phyloP scores from a whole-genome alignment of 2,888 invertebrate genomes.

The Stramonita haemastoma region DNA sequence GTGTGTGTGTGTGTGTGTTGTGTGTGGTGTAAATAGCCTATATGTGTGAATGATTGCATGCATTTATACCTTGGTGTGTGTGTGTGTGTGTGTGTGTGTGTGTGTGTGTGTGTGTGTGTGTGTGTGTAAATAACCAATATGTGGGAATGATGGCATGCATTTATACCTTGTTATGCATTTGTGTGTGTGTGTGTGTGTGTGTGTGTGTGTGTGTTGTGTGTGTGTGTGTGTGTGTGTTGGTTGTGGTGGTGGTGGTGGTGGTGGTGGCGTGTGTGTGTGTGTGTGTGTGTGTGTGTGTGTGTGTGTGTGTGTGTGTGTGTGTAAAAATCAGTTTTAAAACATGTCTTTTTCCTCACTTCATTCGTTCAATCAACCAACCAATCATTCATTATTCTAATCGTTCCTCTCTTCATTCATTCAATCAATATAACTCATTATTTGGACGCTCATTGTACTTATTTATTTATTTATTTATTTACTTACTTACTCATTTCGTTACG shows the following conservation, averaged over 20 bases:
- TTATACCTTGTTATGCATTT: too few relatives aligned
- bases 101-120: conserved; percentile 4
- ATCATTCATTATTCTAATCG: neutral
- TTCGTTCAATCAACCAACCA: neutral
- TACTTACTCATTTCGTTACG: neutral
- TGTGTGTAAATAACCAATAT: neutral
- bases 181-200: neutral
- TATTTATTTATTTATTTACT: neutral
- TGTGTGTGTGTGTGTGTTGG: neutral
- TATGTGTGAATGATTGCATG: neutral
- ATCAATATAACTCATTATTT: neutral
- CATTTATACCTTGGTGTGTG: neutral
- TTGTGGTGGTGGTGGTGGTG: neutral
- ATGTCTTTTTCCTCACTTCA: neutral
- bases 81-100: neutral
- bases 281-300: neutral
- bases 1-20: neutral
- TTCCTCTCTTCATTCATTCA: neutral
- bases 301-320: neutral
- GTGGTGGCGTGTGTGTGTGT: neutral
- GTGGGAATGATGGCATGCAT: neutral
- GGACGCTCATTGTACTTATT: neutral
- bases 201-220: neutral
- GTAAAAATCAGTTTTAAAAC: neutral
- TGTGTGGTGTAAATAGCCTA: neutral